Conservation (phyloP, 2,113 vertebrate species). For the Corythaeola cristata region DNA sequence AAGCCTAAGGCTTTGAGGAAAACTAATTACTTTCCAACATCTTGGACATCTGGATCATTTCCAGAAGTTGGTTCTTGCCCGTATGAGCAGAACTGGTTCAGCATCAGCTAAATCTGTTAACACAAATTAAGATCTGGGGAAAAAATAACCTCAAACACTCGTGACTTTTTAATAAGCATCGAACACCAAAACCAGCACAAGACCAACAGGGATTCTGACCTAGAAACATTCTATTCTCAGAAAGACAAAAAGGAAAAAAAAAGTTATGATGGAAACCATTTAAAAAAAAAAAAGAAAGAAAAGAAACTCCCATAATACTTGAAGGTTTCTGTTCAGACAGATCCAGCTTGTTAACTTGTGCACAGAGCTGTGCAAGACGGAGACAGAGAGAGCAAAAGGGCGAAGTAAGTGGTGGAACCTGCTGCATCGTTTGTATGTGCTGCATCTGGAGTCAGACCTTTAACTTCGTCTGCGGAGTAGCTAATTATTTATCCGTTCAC, state of each 20-base stretch:
- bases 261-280: neutral
- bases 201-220: conserved; percentile 31
- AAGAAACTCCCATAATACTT: neutral
- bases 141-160: conserved; percentile 17
- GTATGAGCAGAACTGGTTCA: conserved; percentile 31
- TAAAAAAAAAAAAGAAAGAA: neutral
- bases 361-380: neutral
- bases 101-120: conserved; percentile 37
- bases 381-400: neutral
- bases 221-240: conserved; percentile 33
- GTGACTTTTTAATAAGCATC: conserved; percentile 9
- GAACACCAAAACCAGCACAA: neutral
- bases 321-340: neutral
- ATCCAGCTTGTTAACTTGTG: neutral
- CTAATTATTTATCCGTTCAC: neutral
- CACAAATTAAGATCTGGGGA: conserved; percentile 21
- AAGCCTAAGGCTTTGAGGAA: conserved; percentile 5
- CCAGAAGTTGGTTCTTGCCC: neutral
- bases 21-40: neutral
- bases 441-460: neutral
- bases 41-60: neutral
- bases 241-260: neutral
- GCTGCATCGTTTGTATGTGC: neutral
- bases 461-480: neutral
- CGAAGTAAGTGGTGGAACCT: neutral